Conservation (phyloP, 92 coral and sea anemone species). For the Montipora capitata region DNA sequence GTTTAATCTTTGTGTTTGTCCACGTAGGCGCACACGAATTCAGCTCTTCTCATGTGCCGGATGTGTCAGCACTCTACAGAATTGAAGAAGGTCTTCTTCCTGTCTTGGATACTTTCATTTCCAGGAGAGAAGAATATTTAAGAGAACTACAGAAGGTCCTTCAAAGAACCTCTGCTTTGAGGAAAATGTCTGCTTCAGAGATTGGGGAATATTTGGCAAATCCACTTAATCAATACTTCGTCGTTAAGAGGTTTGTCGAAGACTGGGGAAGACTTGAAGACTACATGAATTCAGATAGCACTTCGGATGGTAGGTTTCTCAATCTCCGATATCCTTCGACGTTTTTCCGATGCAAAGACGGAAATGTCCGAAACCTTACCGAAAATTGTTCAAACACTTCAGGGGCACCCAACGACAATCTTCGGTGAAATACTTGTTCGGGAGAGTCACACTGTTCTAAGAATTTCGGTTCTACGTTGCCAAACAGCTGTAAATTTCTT, state of each 20-base stretch:
- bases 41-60: neutral
- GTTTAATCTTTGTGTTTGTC: neutral
- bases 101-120: slow-evolving; percentile 28
- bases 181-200: slow-evolving; percentile 19
- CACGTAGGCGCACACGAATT: neutral
- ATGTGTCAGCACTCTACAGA: neutral
- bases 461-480: no score
- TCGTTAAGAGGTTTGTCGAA: slow-evolving; percentile 57
- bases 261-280: slow-evolving; percentile 67
- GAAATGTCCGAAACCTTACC: neutral
- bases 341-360: neutral
- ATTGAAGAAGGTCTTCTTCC: slow-evolving; percentile 30
- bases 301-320: slow-evolving; percentile 28
- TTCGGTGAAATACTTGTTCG: no score
- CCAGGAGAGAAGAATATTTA: slow-evolving; percentile 35
- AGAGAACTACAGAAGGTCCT: slow-evolving; percentile 23
- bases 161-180: slow-evolving; percentile 19
- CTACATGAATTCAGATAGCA: slow-evolving; percentile 23
- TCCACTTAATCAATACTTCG: slow-evolving; percentile 59
- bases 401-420: no score
- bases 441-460: no score
- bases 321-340: neutral
- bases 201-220: slow-evolving; percentile 63
- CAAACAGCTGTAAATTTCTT: no score
- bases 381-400: neutral